These are phyloP conservation scores for Calidris pygmaea DNA, from an alignment of 2,113 vertebrate species.

Conservation along the genomic window DNA sequence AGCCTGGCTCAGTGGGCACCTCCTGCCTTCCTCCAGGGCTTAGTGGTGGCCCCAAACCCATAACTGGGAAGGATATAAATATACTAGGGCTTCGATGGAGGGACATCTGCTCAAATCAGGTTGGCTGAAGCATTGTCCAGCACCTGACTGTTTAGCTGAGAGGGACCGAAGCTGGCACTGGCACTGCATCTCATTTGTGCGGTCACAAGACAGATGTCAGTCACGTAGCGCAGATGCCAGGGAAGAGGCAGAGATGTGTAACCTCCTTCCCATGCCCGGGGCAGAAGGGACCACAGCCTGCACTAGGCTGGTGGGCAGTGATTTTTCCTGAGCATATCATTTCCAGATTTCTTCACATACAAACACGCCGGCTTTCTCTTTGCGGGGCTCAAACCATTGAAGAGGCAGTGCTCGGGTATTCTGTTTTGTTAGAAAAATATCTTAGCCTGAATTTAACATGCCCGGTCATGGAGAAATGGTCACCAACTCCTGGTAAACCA, in stretches of 20 bases:
- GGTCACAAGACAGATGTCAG: not conserved
- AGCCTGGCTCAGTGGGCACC: fast-evolving
- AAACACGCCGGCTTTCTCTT: not conserved
- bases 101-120: not conserved
- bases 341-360: not conserved
- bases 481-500: not conserved
- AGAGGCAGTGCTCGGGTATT: not conserved
- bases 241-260: not conserved
- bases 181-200: not conserved
- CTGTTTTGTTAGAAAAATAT: not conserved
- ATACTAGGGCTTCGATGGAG: not conserved
- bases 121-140: not conserved
- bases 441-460: not conserved
- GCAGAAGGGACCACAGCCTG: not conserved
- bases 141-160: not conserved
- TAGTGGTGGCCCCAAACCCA: not conserved
- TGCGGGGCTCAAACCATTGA: not conserved
- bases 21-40: not conserved
- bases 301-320: not conserved
- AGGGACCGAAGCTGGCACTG: not conserved
- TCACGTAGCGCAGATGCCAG: fast-evolving
- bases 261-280: not conserved
- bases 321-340: not conserved
- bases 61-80: not conserved
- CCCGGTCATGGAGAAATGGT: not conserved